A percentile compares a stretch with the other conserved stretches of the same genome.
Conservation (phyloP, 2,888 invertebrate species). For the Cheiracanthium punctorium region DNA sequence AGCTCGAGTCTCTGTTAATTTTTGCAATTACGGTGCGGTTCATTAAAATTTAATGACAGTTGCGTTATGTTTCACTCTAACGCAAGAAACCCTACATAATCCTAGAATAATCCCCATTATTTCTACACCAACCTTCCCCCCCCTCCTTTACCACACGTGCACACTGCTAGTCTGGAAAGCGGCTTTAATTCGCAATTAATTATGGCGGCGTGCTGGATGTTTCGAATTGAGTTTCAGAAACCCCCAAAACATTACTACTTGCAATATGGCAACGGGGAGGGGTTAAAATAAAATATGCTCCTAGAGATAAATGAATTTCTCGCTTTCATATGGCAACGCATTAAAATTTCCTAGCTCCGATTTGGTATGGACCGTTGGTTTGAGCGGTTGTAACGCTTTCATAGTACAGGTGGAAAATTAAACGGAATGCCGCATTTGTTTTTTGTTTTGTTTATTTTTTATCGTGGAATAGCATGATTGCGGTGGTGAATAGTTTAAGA, state of each 20-base stretch:
- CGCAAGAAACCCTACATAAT: background rate
- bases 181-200: constrained; percentile 11
- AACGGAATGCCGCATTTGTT: no score
- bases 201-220: background rate
- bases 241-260: background rate
- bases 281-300: background rate
- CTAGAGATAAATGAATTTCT: background rate
- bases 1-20: no score
- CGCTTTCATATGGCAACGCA: background rate
- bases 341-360: background rate
- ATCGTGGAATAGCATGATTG: no score
- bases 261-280: no score
- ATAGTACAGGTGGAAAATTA: no score
- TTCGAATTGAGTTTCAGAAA: background rate
- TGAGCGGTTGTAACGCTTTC: background rate
- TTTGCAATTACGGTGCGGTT: no score
- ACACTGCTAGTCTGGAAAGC: background rate
- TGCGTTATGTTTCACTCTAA: background rate
- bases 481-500: no score
- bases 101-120: background rate
- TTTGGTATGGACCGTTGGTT: background rate
- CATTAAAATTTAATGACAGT: background rate
- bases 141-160: background rate
- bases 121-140: background rate
- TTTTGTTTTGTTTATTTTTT: no score